Percentiles rank a stretch among this genome's conserved stretches.
Conservation (phyloP, 2,113 vertebrate genomes). For the Strigops habroptila region DNA sequence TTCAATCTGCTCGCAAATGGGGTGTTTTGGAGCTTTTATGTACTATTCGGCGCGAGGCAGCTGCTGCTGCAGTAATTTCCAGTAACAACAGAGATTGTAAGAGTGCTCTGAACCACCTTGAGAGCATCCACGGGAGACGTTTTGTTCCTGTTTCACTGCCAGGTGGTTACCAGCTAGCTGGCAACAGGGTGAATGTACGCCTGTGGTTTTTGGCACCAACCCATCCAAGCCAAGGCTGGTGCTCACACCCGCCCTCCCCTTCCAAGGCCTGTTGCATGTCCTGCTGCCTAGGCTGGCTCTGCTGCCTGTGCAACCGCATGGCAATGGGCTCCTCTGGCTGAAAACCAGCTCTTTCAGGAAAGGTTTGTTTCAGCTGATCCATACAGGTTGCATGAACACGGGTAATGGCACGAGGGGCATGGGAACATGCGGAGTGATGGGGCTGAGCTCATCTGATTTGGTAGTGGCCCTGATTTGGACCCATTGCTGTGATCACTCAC, state of each 20-base stretch:
- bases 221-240: background rate
- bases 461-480: background rate
- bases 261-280: accelerated
- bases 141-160: background rate
- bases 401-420: accelerated
- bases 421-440: background rate
- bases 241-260: too few relatives aligned
- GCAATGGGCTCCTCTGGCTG: background rate
- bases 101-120: background rate
- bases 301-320: accelerated
- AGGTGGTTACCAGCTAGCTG: background rate
- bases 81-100: background rate
- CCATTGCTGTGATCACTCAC: background rate
- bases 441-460: background rate
- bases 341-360: background rate
- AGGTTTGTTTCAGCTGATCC: background rate
- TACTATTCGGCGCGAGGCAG: background rate
- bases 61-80: background rate
- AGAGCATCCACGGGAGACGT: background rate
- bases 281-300: background rate
- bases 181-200: background rate
- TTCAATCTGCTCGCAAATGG: accelerated
- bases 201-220: background rate
- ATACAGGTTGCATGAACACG: accelerated
- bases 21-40: background rate